These are phyloP conservation scores for Eutolmus rufibarbis DNA, from an alignment of 2,888 invertebrate genomes.

Conservation along the genomic window DNA sequence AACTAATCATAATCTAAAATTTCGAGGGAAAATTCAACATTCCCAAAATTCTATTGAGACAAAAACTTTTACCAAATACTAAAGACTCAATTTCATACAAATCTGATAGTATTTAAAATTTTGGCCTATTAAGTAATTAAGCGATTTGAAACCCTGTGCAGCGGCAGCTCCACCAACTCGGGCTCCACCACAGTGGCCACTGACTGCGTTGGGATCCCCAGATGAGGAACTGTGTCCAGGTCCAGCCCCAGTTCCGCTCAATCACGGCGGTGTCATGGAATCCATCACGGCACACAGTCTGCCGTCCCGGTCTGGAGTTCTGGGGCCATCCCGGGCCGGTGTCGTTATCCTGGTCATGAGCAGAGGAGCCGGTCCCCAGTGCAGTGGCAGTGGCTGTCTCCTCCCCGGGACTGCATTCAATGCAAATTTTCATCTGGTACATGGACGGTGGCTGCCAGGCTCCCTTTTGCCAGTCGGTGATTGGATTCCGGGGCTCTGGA, in stretches of 20 bases:
- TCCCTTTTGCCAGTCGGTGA: slow-evolving; percentile 38
- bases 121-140: background rate
- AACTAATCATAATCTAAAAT: no score
- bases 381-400: background rate
- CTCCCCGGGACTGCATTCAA: slow-evolving; percentile 38
- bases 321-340: background rate
- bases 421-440: slow-evolving; percentile 38
- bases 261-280: slow-evolving; percentile 17
- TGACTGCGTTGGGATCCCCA: background rate
- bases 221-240: background rate
- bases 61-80: background rate
- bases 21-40: no score
- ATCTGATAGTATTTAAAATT: background rate
- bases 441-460: slow-evolving; percentile 13
- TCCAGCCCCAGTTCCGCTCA: background rate
- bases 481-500: slow-evolving; percentile 36
- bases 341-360: slow-evolving; percentile 37
- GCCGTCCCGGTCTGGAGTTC: slow-evolving; percentile 9
- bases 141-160: background rate
- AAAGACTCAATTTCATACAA: background rate
- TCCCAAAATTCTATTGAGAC: no score
- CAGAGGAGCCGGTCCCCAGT: slow-evolving; percentile 13
- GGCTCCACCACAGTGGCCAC: background rate
- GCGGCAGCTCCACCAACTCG: background rate
- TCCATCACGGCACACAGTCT: slow-evolving; percentile 10